Conservation (phyloP, 2,797 vertebrate genomes). For the Coranthus polyacanthus region DNA sequence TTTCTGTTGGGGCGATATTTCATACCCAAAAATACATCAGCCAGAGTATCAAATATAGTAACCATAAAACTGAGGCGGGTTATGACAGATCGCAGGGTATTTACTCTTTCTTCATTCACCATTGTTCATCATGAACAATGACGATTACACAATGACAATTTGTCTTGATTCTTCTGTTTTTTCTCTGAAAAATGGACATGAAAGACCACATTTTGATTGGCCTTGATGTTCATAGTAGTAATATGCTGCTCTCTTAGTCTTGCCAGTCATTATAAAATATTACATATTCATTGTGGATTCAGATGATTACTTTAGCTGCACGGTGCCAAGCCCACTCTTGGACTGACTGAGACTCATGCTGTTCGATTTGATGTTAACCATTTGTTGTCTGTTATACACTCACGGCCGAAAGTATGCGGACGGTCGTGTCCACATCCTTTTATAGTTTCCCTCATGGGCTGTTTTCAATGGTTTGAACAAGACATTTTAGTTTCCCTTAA, state of each 20-base stretch:
- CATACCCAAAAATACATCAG: constrained; percentile 1
- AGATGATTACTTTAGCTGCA: constrained; percentile 28
- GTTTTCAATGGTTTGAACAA: not conserved
- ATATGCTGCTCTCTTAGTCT: constrained; percentile 25
- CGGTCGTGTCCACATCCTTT: not conserved
- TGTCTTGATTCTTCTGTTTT: not conserved
- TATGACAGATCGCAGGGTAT: constrained; percentile 22
- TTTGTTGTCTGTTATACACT: constrained; percentile 10
- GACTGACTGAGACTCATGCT: not conserved
- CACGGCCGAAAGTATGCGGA: not conserved
- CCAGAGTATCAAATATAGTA: constrained; percentile 13
- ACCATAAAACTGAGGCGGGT: constrained; percentile 1
- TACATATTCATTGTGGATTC: constrained; percentile 37
- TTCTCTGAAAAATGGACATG: constrained; percentile 15
- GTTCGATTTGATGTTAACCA: constrained; percentile 22
- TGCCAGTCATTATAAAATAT: constrained; percentile 34
- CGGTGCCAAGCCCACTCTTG: constrained; percentile 30
- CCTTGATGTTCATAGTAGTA: constrained; percentile 9
- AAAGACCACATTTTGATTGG: not conserved
- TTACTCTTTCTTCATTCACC: constrained; percentile 17
- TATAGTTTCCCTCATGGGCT: not conserved
- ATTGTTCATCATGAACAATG: constrained; percentile 18
- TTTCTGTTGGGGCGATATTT: constrained; percentile 36
- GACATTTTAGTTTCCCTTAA: not conserved
- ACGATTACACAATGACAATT: constrained; percentile 4